These are phyloP conservation scores for Drosophila austrosaltans DNA, from an alignment of 2,888 invertebrate species.

Conservation along the genomic window DNA sequence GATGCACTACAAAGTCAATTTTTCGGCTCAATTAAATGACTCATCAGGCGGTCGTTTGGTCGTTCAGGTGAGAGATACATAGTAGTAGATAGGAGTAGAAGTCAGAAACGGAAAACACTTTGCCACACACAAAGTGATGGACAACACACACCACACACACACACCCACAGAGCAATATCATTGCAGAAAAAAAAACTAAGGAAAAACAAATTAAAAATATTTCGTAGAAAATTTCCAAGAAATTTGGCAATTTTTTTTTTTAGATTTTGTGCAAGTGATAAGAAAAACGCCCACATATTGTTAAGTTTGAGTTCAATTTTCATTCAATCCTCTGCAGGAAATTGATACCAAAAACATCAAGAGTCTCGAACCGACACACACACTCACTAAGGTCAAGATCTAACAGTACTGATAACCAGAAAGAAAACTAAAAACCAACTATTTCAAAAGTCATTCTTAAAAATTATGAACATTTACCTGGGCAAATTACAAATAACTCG, in stretches of 20 bases:
- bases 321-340: constrained; percentile 73
- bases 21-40: constrained; percentile 75
- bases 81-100: constrained; percentile 8
- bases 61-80: constrained; percentile 21
- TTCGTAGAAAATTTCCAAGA: constrained; percentile 50
- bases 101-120: constrained; percentile 13
- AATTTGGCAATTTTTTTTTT: constrained; percentile 61
- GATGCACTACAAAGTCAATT: constrained; percentile 64
- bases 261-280: constrained; percentile 59
- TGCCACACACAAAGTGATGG: constrained; percentile 50
- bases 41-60: constrained; percentile 56
- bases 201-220: constrained; percentile 23
- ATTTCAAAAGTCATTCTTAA: constrained; percentile 73
- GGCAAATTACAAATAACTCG: constrained; percentile 62
- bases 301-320: constrained; percentile 44
- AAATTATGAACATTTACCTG: constrained; percentile 79
- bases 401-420: constrained; percentile 49
- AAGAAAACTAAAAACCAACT: constrained; percentile 37
- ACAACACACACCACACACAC: constrained; percentile 21
- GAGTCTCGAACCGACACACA: constrained; percentile 39
- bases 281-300: constrained; percentile 55
- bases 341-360: constrained; percentile 68
- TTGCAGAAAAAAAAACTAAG: constrained; percentile 46
- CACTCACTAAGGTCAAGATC: constrained; percentile 53
- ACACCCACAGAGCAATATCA: constrained; percentile 14